Conservation (phyloP, 2,113 vertebrate species). For the Myrmecobius fasciatus region DNA sequence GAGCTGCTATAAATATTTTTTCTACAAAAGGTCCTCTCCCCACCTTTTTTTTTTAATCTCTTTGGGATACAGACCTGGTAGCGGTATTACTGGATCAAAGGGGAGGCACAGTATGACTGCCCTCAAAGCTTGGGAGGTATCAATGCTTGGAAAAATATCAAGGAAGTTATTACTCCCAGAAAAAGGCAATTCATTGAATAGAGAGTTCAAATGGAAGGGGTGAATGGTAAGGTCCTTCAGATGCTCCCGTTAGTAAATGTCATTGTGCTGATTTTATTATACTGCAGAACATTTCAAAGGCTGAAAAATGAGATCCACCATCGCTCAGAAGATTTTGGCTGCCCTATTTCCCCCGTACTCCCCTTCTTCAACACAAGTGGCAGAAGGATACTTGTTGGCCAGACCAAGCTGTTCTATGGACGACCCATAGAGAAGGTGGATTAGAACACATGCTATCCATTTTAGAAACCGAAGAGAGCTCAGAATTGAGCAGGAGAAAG, state of each 20-base stretch:
- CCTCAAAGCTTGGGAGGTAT: background rate
- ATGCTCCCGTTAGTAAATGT: background rate
- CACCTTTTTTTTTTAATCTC: background rate
- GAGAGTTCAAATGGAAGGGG: background rate
- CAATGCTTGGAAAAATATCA: background rate
- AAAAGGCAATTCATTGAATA: background rate
- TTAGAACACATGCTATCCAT: background rate
- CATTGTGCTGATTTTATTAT: background rate
- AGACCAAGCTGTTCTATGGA: background rate
- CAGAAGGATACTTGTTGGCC: background rate
- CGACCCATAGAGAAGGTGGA: background rate
- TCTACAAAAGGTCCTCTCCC: too few relatives aligned
- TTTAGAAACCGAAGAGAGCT: background rate
- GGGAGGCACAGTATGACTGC: background rate
- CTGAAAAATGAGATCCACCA: background rate
- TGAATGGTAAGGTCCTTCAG: background rate
- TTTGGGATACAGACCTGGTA: background rate
- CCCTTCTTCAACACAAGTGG: background rate
- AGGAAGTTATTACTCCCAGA: background rate
- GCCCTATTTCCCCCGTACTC: background rate
- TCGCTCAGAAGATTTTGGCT: background rate
- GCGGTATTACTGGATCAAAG: background rate
- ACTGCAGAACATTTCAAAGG: background rate
- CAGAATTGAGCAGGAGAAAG: background rate
- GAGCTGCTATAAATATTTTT: background rate